Evolutionary conservation across 2,888 invertebrate genomes (phyloP).

Genomic region (Agonopterix alstromeriana): DNA sequence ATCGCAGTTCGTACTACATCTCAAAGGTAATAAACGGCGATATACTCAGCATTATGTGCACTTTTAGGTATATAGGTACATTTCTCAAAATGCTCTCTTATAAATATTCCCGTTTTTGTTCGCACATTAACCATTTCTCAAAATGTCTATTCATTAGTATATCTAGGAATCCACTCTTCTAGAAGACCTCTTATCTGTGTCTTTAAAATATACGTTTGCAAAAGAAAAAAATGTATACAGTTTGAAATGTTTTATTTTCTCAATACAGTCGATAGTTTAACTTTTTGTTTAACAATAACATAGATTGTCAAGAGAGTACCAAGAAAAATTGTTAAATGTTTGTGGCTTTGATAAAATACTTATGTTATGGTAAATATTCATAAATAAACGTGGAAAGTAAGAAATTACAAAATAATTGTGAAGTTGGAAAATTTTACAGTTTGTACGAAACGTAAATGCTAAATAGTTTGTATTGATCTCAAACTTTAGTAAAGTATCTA

Average conservation of each 20-base stretch:
- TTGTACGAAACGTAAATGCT: background rate
- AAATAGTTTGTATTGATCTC: background rate
- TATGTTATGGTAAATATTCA: slow-evolving; percentile 1
- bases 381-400: background rate
- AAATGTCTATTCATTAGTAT: no score
- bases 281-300: slow-evolving; percentile 9
- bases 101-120: no score
- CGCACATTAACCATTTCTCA: no score
- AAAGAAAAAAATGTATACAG: slow-evolving; percentile 16
- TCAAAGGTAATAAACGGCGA: no score
- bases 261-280: slow-evolving; percentile 49
- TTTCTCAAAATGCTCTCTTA: no score
- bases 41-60: no score
- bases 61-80: no score
- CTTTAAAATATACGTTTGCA: no score
- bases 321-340: slow-evolving; percentile 2
- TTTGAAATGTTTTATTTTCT: slow-evolving; percentile 52
- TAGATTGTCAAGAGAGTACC: slow-evolving; percentile 5
- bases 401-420: background rate
- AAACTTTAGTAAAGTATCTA: background rate
- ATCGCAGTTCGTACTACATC: no score
- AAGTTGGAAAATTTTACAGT: background rate
- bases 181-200: no score
- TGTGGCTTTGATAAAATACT: background rate
- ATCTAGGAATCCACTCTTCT: no score